Conservation (phyloP, 2,113 vertebrate genomes). For the human region GRCh38 chr12:95874001-95874500, state of each 20-base stretch:
- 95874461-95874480: not conserved
- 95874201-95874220: not conserved
- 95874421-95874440: not conserved
- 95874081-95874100: not conserved
- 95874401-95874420: not conserved
- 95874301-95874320: not conserved
- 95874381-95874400: not conserved
- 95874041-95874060: not conserved
- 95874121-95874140: not conserved
- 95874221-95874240: not conserved
- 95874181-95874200: not conserved
- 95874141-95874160: not conserved
- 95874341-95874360: not conserved
- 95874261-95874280: slow-evolving; percentile 18
- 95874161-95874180: not conserved
- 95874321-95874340: not conserved
- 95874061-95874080: not conserved
- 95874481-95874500: not conserved
- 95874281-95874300: not conserved
- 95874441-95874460: not conserved
- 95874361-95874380: not conserved
- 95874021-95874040: not conserved
- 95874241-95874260: not conserved
- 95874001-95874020: not conserved
- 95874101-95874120: slow-evolving; percentile 16